Percentiles rank a stretch among this genome's conserved stretches.
Conservation (phyloP, 2,113 vertebrate genomes). For the Phylloscopus trochiloides region DNA sequence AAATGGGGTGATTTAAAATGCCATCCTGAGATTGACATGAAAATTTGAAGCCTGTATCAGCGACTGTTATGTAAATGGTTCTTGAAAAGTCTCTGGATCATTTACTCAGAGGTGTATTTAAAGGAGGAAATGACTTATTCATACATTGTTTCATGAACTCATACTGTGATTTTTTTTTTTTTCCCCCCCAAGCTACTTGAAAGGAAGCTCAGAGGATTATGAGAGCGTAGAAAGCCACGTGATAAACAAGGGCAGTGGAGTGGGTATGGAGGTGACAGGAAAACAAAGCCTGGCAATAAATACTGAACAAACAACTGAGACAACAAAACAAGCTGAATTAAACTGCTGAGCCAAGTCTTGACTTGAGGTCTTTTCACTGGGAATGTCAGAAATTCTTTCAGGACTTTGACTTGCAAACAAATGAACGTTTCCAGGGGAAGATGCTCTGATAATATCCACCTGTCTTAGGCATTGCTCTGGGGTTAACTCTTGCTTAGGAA, state of each 20-base stretch:
- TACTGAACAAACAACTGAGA: not conserved
- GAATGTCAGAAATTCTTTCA: not conserved
- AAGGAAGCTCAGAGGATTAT: not conserved
- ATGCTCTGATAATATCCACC: not conserved
- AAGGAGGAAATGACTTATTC: constrained; percentile 64
- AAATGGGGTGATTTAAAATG: constrained; percentile 53
- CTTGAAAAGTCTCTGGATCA: constrained; percentile 40
- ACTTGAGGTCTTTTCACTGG: not conserved
- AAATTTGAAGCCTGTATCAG: constrained; percentile 51
- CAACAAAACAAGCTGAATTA: not conserved
- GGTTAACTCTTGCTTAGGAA: not conserved
- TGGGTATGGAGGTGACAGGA: not conserved
- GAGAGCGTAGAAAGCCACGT: not conserved
- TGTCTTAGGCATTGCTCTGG: not conserved
- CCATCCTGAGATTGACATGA: constrained; percentile 42
- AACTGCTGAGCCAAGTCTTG: not conserved
- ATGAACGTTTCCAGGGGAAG: not conserved
- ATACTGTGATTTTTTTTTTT: not conserved
- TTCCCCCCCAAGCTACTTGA: not conserved
- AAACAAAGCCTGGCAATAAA: constrained; percentile 5
- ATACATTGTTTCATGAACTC: constrained; percentile 37
- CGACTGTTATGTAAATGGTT: constrained; percentile 62
- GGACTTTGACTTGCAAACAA: not conserved
- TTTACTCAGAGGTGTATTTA: constrained; percentile 54
- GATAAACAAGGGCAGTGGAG: not conserved